Evolutionary conservation across 2,113 vertebrate species (phyloP).

Genomic region (Cynoglossus semilaevis): DNA sequence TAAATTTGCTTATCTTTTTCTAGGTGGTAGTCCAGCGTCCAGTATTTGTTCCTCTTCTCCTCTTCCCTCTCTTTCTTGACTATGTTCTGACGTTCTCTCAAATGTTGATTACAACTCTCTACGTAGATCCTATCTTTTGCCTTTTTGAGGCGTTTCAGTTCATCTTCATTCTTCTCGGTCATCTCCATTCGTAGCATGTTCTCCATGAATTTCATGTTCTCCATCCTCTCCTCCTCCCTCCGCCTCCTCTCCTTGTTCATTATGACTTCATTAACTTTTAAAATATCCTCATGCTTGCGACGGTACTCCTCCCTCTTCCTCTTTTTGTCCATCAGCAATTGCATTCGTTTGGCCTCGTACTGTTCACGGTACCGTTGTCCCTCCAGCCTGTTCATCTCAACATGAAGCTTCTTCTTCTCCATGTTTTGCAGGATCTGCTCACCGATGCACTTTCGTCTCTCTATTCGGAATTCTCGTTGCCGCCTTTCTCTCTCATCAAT

Average conservation of each 20-base stretch:
- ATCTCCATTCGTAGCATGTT: neutral
- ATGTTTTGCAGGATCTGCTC: neutral
- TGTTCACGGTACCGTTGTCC: neutral
- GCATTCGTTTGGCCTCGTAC: neutral
- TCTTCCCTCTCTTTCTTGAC: neutral
- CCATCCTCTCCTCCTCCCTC: neutral
- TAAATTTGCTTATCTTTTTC: neutral
- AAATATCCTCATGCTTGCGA: neutral
- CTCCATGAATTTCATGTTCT: neutral
- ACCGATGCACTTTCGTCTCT: neutral
- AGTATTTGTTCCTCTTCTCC: neutral
- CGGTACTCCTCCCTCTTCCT: neutral
- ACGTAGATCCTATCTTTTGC: neutral
- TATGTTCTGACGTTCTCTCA: neutral
- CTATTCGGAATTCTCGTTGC: neutral
- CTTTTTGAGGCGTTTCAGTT: neutral
- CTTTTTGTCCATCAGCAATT: neutral
- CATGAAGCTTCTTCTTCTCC: neutral
- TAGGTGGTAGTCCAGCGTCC: neutral
- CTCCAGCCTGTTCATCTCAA: neutral
- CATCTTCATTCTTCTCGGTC: neutral
- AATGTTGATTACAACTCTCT: neutral
- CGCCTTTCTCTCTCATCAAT: neutral
- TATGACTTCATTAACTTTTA: neutral
- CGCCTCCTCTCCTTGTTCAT: neutral